Conservation (phyloP, 2,888 invertebrate genomes). For the Platerodrilus igneus region DNA sequence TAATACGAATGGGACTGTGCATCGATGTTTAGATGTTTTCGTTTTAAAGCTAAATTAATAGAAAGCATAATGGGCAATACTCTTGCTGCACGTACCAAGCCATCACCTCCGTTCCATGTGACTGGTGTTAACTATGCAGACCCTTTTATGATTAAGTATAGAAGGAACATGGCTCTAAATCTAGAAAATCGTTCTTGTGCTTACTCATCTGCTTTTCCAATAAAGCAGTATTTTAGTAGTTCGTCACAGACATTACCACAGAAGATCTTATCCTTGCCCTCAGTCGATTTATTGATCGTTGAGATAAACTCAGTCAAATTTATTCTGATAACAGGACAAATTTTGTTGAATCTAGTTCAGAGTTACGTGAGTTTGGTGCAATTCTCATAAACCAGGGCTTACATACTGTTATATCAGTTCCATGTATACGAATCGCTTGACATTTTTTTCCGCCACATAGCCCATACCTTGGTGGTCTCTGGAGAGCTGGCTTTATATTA, state of each 20-base stretch:
- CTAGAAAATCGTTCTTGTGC: no score
- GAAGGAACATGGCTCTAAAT: no score
- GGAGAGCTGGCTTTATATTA: constrained; percentile 12
- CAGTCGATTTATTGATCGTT: constrained; percentile 6
- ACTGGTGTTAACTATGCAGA: no score
- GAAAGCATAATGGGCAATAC: no score
- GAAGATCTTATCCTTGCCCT: constrained; percentile 6
- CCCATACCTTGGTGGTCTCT: constrained; percentile 23
- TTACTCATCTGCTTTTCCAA: not conserved
- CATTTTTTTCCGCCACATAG: constrained; percentile 23
- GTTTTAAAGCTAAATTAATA: no score
- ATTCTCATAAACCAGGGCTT: not conserved
- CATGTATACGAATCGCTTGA: constrained; percentile 4
- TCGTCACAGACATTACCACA: constrained; percentile 6
- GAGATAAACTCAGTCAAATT: constrained; percentile 5
- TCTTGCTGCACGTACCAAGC: no score
- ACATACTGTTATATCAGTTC: not conserved
- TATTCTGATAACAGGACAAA: constrained; percentile 7
- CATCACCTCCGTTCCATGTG: no score
- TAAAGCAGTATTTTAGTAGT: constrained; percentile 31
- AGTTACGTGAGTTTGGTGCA: constrained; percentile 1
- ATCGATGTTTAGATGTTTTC: no score
- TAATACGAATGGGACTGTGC: no score
- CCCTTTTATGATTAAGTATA: no score
- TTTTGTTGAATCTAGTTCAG: constrained; percentile 4